A percentile compares a stretch with the other conserved stretches of the same genome.
These are phyloP conservation scores for Neolamprologus caudopunctatus DNA, from an alignment of 2,113 vertebrate genomes.

Conservation along the genomic window DNA sequence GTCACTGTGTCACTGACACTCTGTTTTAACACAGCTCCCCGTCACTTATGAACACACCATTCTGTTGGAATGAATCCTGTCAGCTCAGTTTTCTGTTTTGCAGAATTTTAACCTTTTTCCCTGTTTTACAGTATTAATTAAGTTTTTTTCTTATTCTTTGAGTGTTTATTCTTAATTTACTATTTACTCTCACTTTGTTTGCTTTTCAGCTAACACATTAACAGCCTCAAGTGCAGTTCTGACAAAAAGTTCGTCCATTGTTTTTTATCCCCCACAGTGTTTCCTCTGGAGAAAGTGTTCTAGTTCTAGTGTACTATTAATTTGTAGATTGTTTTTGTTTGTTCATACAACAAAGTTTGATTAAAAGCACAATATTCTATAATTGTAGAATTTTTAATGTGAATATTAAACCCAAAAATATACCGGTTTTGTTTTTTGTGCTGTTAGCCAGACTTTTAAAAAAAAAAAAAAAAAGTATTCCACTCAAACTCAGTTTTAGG, in stretches of 20 bases:
- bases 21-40: not conserved
- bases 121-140: not conserved
- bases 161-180: not conserved
- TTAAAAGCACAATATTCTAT: not conserved
- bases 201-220: not conserved
- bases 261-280: not conserved
- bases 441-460: not conserved
- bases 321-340: not conserved
- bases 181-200: not conserved
- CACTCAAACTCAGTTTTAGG: not conserved
- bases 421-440: not conserved
- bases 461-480: not conserved
- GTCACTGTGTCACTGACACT: not conserved
- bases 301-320: not conserved
- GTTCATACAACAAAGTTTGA: not conserved
- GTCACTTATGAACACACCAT: not conserved
- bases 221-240: not conserved
- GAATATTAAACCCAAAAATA: not conserved
- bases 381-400: not conserved
- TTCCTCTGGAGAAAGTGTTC: not conserved
- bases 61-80: not conserved
- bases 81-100: not conserved
- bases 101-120: not conserved
- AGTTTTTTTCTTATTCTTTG: not conserved
- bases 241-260: not conserved